Evolutionary conservation across 2,888 invertebrate genomes (phyloP).

Genomic region (Nomada fucata): DNA sequence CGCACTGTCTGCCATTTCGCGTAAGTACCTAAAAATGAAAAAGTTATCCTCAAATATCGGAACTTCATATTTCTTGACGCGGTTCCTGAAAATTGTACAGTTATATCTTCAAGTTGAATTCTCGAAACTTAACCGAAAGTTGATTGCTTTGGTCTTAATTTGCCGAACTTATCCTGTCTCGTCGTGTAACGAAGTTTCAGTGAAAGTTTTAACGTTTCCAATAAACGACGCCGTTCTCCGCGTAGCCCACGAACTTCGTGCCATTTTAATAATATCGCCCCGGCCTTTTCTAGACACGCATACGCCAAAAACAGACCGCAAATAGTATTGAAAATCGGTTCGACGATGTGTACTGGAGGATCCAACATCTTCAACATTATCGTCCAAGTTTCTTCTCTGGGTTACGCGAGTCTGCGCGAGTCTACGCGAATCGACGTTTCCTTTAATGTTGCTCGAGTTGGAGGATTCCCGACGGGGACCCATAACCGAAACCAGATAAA

Average conservation of each 20-base stretch:
- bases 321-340: background rate
- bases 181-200: background rate
- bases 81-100: background rate
- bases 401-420: background rate
- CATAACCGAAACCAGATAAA: slow-evolving; percentile 24
- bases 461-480: background rate
- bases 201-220: background rate
- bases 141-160: background rate
- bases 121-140: background rate
- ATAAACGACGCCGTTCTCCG: background rate
- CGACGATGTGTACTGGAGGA: background rate
- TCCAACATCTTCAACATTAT: background rate
- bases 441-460: slow-evolving; percentile 17
- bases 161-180: background rate
- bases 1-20: background rate
- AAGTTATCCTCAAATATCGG: background rate
- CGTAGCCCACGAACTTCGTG: background rate
- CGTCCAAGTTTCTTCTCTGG: background rate
- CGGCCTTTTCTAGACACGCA: background rate
- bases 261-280: background rate
- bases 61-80: background rate
- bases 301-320: background rate
- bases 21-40: background rate
- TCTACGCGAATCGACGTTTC: background rate
- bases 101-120: too few relatives aligned